A percentile compares a stretch with the other conserved stretches of the same genome.
Evolutionary conservation across 2,113 vertebrate genomes (phyloP).

Genomic region (Baryphthengus martii): DNA sequence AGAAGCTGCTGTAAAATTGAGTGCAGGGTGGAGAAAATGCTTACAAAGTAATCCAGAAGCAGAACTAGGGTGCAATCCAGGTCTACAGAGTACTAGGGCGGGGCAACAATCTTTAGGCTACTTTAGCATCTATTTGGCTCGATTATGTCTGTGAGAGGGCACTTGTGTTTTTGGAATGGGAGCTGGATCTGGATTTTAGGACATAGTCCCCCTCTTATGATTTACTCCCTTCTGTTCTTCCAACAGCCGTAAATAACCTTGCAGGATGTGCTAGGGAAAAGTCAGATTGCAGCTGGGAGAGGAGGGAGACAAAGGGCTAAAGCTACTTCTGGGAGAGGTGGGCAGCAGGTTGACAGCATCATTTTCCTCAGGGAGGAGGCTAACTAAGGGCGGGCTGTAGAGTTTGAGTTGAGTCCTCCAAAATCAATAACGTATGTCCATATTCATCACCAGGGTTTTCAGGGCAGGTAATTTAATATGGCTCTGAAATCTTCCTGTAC

Average conservation of each 20-base stretch:
- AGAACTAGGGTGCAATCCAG: not conserved
- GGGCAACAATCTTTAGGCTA: not conserved
- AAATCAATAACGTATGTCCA: constrained; percentile 3
- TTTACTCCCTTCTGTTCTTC: not conserved
- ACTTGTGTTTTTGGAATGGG: not conserved
- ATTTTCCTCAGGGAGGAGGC: constrained; percentile 17
- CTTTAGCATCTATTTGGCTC: not conserved
- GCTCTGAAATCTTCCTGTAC: not conserved
- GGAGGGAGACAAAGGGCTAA: not conserved
- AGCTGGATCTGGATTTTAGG: not conserved
- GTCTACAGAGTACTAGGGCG: not conserved
- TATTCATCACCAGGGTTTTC: constrained; percentile 22
- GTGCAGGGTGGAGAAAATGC: constrained; percentile 24
- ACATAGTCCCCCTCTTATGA: not conserved
- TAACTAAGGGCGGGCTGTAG: not conserved
- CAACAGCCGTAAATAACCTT: constrained; percentile 6
- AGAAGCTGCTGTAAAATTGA: constrained; percentile 52
- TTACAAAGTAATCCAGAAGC: constrained; percentile 12
- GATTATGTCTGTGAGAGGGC: not conserved
- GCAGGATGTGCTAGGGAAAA: not conserved
- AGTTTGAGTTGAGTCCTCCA: not conserved
- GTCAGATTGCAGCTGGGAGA: not conserved
- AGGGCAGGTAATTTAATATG: constrained; percentile 17
- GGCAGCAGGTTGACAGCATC: not conserved
- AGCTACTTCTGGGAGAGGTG: not conserved